These are phyloP conservation scores for Holacanthella duospinosa DNA, from an alignment of 2,888 invertebrate genomes.

Conservation along the genomic window DNA sequence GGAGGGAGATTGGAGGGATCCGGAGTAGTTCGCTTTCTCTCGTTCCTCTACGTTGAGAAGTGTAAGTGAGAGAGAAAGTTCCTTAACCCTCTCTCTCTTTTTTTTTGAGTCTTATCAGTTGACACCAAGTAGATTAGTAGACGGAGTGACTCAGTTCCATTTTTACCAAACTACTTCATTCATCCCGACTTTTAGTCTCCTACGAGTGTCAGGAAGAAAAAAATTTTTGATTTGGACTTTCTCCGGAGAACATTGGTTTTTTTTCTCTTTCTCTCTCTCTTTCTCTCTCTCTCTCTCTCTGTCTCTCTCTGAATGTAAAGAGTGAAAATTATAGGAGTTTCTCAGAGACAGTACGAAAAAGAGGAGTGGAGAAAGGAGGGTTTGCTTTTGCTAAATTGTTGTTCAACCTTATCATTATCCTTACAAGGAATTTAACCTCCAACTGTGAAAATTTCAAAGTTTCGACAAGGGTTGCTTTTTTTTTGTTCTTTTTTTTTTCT, in stretches of 20 bases:
- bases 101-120: neutral
- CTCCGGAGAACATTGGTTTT: neutral
- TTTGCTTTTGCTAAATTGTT: too few relatives aligned
- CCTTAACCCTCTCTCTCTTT: neutral
- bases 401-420: too few relatives aligned
- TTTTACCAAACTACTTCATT: too few relatives aligned
- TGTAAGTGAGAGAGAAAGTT: neutral
- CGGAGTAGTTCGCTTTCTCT: constrained; percentile 7
- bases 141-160: too few relatives aligned
- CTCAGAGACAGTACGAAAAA: neutral
- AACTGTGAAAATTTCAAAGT: too few relatives aligned
- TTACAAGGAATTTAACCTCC: too few relatives aligned
- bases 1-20: neutral
- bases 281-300: too few relatives aligned
- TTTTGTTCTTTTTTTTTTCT: too few relatives aligned
- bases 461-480: too few relatives aligned
- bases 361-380: neutral
- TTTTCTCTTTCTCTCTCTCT: neutral
- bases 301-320: neutral
- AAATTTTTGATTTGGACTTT: neutral
- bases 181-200: too few relatives aligned
- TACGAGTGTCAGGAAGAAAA: too few relatives aligned
- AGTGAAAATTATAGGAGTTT: neutral
- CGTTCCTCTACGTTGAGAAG: neutral
- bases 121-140: too few relatives aligned